Percentiles rank a stretch among this genome's conserved stretches.
Conservation (phyloP, 1,140 invertebrate species). For the Conopomorpha cramerella region DNA sequence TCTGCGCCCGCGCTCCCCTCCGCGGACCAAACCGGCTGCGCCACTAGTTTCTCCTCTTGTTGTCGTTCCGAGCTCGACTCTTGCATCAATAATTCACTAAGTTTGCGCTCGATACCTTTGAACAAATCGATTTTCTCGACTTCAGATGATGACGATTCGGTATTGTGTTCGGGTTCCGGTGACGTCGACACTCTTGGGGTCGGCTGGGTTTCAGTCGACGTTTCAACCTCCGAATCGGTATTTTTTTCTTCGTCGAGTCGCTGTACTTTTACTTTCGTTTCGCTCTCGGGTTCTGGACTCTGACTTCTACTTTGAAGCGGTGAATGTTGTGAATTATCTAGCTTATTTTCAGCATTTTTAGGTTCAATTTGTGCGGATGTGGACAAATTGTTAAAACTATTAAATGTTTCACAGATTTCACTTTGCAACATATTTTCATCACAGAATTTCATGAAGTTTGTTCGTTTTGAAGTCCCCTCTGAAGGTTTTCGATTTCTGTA, state of each 20-base stretch:
- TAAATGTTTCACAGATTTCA: slow-evolving; percentile 43
- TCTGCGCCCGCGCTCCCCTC: slow-evolving; percentile 57
- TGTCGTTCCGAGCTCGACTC: slow-evolving; percentile 49
- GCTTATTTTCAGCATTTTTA: no score
- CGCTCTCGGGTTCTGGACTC: no score
- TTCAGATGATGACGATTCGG: slow-evolving; percentile 11
- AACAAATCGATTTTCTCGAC: slow-evolving; percentile 54
- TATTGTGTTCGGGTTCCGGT: slow-evolving; percentile 24
- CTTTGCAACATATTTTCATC: slow-evolving; percentile 47
- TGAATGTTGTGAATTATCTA: no score
- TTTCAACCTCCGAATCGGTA: no score
- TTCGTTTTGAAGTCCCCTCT: slow-evolving; percentile 16
- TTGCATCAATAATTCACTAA: slow-evolving; percentile 60
- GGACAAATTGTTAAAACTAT: slow-evolving; percentile 53
- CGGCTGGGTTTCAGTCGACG: slow-evolving; percentile 12
- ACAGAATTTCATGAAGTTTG: slow-evolving; percentile 36
- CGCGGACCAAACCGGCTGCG: slow-evolving; percentile 49
- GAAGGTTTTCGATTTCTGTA: no score
- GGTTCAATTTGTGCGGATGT: no score
- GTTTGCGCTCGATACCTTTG: slow-evolving; percentile 59
- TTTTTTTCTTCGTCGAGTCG: no score
- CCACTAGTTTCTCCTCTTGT: slow-evolving; percentile 54
- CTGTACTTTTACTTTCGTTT: slow-evolving; percentile 46
- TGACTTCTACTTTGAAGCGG: no score
- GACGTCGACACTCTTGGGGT: slow-evolving; percentile 23